Conservation (phyloP, 2,797 vertebrate genomes). For the Sciaenops ocellatus region DNA sequence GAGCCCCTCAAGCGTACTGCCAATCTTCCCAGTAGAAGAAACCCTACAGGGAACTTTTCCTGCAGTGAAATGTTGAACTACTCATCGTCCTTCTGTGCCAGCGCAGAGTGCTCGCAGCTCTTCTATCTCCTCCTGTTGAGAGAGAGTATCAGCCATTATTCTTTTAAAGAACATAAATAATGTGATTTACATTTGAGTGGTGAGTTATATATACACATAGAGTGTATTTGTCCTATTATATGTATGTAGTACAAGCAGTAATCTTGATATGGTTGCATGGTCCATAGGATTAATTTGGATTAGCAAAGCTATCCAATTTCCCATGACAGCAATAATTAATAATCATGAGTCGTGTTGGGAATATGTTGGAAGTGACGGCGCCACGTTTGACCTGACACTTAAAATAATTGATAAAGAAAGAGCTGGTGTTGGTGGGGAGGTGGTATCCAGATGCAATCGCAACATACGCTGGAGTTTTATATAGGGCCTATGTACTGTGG, state of each 20-base stretch:
- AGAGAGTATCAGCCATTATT: constrained; percentile 12
- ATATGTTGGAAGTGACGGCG: constrained; percentile 20
- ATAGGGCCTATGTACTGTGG: constrained; percentile 62
- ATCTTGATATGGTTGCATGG: constrained; percentile 59
- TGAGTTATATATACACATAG: neutral
- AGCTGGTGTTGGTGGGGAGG: constrained; percentile 33
- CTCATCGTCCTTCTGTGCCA: constrained; percentile 46
- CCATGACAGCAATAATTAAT: constrained; percentile 47
- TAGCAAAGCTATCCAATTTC: constrained; percentile 63
- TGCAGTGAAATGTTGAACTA: constrained; percentile 59
- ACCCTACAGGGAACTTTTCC: constrained; percentile 53
- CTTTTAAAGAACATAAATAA: constrained; percentile 17
- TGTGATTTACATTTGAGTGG: constrained; percentile 29
- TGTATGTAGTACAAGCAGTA: constrained; percentile 37
- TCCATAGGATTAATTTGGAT: constrained; percentile 67
- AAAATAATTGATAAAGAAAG: constrained; percentile 63
- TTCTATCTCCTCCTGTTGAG: constrained; percentile 28
- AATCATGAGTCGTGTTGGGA: constrained; percentile 36
- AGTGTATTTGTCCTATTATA: constrained; percentile 12
- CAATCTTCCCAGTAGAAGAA: constrained; percentile 56
- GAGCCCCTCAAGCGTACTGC: constrained; percentile 49
- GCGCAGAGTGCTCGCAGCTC: constrained; percentile 12
- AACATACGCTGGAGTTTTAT: constrained; percentile 76
- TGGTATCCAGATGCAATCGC: constrained; percentile 77
- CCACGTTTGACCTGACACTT: constrained; percentile 33